Conservation (phyloP, 2,113 vertebrate genomes). For the Myrmecophaga tridactyla region DNA sequence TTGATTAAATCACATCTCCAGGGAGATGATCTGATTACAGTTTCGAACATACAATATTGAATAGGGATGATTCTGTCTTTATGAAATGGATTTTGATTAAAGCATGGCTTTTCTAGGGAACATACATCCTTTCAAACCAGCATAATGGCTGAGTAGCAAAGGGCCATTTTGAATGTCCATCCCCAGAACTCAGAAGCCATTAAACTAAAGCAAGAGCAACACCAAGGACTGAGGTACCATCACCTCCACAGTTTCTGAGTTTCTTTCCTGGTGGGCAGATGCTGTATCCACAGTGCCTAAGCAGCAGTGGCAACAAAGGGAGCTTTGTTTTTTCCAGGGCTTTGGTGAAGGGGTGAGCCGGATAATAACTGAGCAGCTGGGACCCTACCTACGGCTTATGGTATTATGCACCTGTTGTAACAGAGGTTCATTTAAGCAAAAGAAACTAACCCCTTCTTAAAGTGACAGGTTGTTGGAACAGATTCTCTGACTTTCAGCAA, state of each 20-base stretch:
- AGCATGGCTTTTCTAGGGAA: too few relatives aligned
- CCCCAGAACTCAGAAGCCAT: too few relatives aligned
- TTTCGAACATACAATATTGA: too few relatives aligned
- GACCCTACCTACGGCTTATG: background rate
- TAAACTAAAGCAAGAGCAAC: too few relatives aligned
- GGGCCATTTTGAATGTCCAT: background rate
- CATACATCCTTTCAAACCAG: too few relatives aligned
- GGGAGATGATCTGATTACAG: too few relatives aligned
- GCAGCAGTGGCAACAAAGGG: background rate
- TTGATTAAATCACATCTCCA: too few relatives aligned
- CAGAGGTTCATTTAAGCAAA: background rate
- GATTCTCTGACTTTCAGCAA: slow-evolving; percentile 38
- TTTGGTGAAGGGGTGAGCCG: background rate
- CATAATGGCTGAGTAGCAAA: background rate
- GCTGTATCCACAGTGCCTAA: background rate
- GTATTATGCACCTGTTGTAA: background rate
- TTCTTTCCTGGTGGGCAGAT: background rate
- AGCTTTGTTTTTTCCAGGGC: background rate
- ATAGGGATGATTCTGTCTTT: too few relatives aligned
- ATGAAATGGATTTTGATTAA: too few relatives aligned
- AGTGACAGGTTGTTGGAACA: slow-evolving; percentile 44
- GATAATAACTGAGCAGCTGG: background rate
- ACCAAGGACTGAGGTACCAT: fast-evolving
- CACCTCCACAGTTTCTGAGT: background rate
- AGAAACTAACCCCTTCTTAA: slow-evolving; percentile 49